A percentile compares a stretch with the other conserved stretches of the same genome.
Evolutionary conservation across 2,113 vertebrate genomes (phyloP).

Genomic region (Orthonyx spaldingii): DNA sequence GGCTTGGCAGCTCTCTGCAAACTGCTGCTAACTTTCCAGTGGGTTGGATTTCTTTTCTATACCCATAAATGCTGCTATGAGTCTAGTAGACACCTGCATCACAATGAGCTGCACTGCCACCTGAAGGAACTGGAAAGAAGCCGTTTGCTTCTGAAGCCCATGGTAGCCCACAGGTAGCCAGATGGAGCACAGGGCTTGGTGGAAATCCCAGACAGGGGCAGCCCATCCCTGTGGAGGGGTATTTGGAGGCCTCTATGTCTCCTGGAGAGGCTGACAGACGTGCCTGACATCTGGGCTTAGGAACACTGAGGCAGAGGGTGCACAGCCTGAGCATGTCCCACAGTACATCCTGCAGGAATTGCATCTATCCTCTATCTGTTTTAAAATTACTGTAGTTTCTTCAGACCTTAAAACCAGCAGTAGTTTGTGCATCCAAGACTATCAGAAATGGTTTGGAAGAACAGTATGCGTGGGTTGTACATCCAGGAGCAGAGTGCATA

Average conservation of each 20-base stretch:
- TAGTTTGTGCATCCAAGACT: neutral
- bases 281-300: neutral
- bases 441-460: neutral
- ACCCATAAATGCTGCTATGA: neutral
- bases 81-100: neutral
- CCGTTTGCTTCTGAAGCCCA: neutral
- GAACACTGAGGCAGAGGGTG: rapidly evolving
- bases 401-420: neutral
- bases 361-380: neutral
- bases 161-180: neutral
- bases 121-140: neutral
- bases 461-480: rapidly evolving
- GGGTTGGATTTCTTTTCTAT: neutral
- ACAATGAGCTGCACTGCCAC: neutral
- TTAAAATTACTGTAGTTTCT: neutral
- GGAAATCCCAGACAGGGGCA: neutral
- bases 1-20: neutral
- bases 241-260: neutral
- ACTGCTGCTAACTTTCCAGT: neutral
- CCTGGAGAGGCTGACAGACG: neutral
- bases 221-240: neutral
- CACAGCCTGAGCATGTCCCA: neutral
- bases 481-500: neutral
- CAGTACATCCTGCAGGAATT: neutral
- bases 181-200: neutral